A percentile compares a stretch with the other conserved stretches of the same genome.
Conservation (phyloP, 2,888 invertebrate genomes). For the Melitaea athalia region DNA sequence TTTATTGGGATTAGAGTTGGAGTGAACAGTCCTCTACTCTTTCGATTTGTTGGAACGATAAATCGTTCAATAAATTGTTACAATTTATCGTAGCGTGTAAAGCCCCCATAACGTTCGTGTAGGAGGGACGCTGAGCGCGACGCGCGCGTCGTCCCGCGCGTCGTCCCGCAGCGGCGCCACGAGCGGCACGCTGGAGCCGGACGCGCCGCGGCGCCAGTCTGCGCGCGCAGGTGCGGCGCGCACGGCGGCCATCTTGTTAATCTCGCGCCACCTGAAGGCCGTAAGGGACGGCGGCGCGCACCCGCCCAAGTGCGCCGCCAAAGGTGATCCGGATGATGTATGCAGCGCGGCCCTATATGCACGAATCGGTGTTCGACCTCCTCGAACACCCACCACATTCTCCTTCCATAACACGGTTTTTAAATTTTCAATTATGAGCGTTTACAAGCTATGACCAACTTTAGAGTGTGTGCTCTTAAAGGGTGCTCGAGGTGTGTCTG, state of each 20-base stretch:
- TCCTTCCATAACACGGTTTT: background rate
- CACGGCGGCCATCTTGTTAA: constrained; percentile 96
- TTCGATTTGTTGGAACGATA: no score
- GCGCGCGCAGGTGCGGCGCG: constrained; percentile 96
- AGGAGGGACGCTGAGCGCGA: constrained; percentile 81
- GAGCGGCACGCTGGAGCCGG: constrained; percentile 69
- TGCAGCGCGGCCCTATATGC: constrained; percentile 70
- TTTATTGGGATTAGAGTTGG: no score
- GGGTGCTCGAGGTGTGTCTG: constrained; percentile 55
- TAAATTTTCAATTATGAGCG: background rate
- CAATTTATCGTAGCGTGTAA: no score
- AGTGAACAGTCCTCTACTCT: no score
- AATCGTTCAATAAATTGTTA: no score
- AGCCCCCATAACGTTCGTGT: no score
- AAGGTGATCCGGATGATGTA: constrained; percentile 82
- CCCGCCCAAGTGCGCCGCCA: constrained; percentile 81
- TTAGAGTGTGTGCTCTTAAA: background rate
- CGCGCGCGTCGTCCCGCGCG: constrained; percentile 75
- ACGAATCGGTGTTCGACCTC: constrained; percentile 66
- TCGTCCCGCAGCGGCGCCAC: constrained; percentile 79
- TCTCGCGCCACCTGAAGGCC: constrained; percentile 92
- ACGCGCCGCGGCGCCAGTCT: constrained; percentile 78
- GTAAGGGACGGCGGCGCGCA: constrained; percentile 81
- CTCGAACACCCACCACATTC: constrained; percentile 42
- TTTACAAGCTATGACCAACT: background rate